phyloP scores from a whole-genome alignment of 1,140 invertebrate genomes.

The Chlorops oryzae region DNA sequence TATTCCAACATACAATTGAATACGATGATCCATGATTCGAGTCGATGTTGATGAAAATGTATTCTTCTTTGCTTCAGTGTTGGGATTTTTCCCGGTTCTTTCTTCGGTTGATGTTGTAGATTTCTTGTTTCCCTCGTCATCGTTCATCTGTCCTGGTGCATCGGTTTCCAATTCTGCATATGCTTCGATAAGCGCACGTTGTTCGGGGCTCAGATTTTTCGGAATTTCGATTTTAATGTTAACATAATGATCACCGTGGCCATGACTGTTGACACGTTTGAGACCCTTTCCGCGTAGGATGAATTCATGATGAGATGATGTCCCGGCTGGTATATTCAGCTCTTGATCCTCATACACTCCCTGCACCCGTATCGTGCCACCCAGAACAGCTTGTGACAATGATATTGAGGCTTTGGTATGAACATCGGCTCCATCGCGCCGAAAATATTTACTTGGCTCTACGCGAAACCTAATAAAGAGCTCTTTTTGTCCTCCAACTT shows the following conservation, averaged over 20 bases:
- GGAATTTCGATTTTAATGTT: slow-evolving; percentile 82
- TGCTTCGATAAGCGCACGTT: slow-evolving; percentile 75
- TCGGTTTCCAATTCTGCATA: slow-evolving; percentile 87
- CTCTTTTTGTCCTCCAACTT: slow-evolving; percentile 84
- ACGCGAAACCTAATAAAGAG: slow-evolving; percentile 85
- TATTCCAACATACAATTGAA: too few species aligned
- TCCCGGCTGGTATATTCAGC: slow-evolving; percentile 81
- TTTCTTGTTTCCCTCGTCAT: too few species aligned
- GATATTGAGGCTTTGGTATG: slow-evolving; percentile 84
- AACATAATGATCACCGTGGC: slow-evolving; percentile 95
- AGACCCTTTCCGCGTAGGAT: slow-evolving; percentile 85
- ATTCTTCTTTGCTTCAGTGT: too few species aligned
- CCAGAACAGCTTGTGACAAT: slow-evolving; percentile 86
- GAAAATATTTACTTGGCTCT: slow-evolving; percentile 84
- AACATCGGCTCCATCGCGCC: slow-evolving; percentile 87
- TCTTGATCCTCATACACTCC: slow-evolving; percentile 93
- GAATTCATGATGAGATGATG: slow-evolving; percentile 85
- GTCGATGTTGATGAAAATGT: too few species aligned
- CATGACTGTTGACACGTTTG: slow-evolving; percentile 81
- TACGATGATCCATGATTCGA: too few species aligned
- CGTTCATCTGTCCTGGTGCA: slow-evolving; percentile 83
- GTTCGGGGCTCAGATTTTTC: slow-evolving; percentile 68
- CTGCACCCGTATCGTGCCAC: slow-evolving; percentile 84
- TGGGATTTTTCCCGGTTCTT: too few species aligned
- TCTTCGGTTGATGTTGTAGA: too few species aligned